These are phyloP conservation scores for Ischnura elegans DNA, from an alignment of 2,888 invertebrate genomes.

Conservation along the genomic window DNA sequence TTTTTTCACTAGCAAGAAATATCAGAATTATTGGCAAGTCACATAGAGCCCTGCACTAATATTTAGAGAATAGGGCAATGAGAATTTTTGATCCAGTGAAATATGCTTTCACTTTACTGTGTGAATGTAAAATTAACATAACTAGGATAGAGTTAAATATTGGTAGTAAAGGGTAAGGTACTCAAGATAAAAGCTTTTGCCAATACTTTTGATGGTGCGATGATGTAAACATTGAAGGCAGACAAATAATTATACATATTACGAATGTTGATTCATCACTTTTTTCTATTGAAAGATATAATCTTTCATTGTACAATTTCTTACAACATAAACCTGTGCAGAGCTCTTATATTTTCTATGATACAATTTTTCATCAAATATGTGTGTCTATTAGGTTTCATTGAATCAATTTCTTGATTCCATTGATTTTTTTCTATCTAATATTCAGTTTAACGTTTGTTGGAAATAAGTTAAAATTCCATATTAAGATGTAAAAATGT, in stretches of 20 bases:
- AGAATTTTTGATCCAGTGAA: background rate
- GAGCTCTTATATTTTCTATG: background rate
- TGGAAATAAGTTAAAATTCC: background rate
- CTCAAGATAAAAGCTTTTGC: conserved; percentile 2
- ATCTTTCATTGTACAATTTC: background rate
- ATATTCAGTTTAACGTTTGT: conserved; percentile 1
- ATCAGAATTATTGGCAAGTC: background rate
- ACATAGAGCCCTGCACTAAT: conserved; percentile 1
- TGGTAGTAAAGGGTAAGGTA: background rate
- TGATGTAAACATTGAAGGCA: background rate
- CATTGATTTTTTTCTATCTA: background rate
- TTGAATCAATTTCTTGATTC: background rate
- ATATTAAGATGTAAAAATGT: background rate
- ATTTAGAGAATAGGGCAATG: background rate
- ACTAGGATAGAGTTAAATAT: background rate
- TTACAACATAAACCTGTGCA: background rate
- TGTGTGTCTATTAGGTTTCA: background rate
- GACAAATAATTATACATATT: background rate
- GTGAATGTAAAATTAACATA: background rate
- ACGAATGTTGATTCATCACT: background rate
- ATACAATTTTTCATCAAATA: background rate
- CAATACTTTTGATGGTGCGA: background rate
- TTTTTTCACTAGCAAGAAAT: background rate
- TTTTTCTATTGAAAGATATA: background rate
- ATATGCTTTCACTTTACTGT: background rate